phyloP scores from a whole-genome alignment of 92 coral and sea anemone species.

The Porites evermanni region DNA sequence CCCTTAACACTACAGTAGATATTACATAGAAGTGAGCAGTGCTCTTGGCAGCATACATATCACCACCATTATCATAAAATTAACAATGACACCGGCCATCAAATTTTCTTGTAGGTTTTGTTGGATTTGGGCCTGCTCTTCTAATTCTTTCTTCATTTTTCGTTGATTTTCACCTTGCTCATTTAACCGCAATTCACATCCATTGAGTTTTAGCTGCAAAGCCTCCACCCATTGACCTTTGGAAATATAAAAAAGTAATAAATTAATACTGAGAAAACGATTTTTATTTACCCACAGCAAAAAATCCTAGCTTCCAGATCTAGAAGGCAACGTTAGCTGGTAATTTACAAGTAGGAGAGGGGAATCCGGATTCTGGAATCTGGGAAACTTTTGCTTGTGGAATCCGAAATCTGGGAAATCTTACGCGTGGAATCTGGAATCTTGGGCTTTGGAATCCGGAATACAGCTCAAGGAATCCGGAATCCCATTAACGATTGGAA shows the following conservation, averaged over 20 bases:
- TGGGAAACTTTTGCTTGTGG: no score
- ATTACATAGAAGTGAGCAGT: slow-evolving; percentile 3
- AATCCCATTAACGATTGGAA: no score
- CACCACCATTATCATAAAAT: slow-evolving; percentile 36
- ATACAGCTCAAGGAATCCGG: no score
- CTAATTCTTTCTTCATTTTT: slow-evolving; percentile 20
- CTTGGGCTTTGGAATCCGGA: no score
- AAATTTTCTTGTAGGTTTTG: slow-evolving; percentile 39
- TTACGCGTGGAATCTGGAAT: no score
- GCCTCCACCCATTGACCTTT: slow-evolving; percentile 6
- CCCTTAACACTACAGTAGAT: not conserved
- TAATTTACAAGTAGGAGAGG: no score
- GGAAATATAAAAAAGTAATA: not conserved
- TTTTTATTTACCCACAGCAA: no score
- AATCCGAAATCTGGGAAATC: no score
- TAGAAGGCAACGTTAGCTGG: no score
- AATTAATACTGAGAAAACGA: not conserved
- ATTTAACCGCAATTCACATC: slow-evolving; percentile 14
- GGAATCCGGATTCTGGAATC: no score
- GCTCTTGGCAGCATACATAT: slow-evolving; percentile 41
- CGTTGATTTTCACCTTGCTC: slow-evolving; percentile 8
- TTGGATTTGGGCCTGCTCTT: slow-evolving; percentile 26
- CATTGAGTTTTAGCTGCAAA: slow-evolving; percentile 7
- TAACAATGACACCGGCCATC: slow-evolving; percentile 35
- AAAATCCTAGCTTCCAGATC: no score